Evolutionary conservation across 2,113 vertebrate genomes (phyloP).

Genomic region (Sebastes schlegelii): DNA sequence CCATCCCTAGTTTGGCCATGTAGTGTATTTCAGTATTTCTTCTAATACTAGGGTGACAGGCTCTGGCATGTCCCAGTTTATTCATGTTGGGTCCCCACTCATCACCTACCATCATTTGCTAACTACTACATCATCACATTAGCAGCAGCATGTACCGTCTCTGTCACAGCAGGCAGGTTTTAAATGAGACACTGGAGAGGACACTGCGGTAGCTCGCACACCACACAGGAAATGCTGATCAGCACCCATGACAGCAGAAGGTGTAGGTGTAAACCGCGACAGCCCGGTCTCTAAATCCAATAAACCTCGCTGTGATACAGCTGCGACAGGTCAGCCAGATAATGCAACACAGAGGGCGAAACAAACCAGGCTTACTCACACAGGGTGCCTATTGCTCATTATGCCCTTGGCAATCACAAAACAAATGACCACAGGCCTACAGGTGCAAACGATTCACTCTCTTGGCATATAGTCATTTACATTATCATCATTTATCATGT

Average conservation of each 20-base stretch:
- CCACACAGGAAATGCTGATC: conserved; percentile 58
- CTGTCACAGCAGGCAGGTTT: conserved; percentile 24
- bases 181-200: conserved; percentile 40
- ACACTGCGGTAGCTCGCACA: conserved; percentile 12
- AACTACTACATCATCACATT: conserved; percentile 22
- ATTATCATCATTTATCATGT: conserved; percentile 63
- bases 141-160: conserved; percentile 8
- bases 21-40: background rate
- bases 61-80: background rate
- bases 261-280: conserved; percentile 60
- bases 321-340: conserved; percentile 69
- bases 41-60: background rate
- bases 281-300: conserved; percentile 63
- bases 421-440: conserved; percentile 64
- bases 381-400: conserved; percentile 55
- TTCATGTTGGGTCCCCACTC: background rate
- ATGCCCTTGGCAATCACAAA: conserved; percentile 52
- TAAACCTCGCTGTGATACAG: conserved; percentile 67
- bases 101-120: conserved; percentile 24
- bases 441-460: conserved; percentile 55
- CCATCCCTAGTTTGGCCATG: background rate
- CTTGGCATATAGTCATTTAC: conserved; percentile 60
- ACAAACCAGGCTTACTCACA: conserved; percentile 59
- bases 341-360: conserved; percentile 67
- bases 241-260: conserved; percentile 54